Evolutionary conservation across 2,888 invertebrate species (phyloP).

Genomic region (Fissipunctia ypsillon): DNA sequence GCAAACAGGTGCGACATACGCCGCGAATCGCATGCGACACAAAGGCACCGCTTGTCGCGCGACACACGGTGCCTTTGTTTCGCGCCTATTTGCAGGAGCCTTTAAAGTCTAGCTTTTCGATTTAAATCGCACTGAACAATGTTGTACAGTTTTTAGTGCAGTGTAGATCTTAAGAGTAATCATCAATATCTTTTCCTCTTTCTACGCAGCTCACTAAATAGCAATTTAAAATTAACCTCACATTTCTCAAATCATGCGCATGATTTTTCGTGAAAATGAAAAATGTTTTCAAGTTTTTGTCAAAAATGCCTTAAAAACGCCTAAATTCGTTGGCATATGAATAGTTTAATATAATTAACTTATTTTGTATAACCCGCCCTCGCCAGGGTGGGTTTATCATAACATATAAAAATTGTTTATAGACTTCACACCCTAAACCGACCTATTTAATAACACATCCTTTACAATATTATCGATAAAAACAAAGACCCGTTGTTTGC

Average conservation of each 20-base stretch:
- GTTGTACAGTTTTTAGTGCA: neutral
- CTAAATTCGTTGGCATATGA: too few relatives aligned
- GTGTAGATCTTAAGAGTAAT: neutral
- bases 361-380: neutral
- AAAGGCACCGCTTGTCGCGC: too few relatives aligned
- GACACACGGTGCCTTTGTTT: too few relatives aligned
- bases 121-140: neutral
- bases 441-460: constrained; percentile 61
- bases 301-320: neutral
- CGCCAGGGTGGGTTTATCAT: neutral
- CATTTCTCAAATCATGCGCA: neutral
- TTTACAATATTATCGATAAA: constrained; percentile 51
- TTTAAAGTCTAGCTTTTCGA: neutral
- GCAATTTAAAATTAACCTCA: neutral
- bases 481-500: constrained; percentile 63
- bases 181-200: neutral
- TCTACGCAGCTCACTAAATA: neutral
- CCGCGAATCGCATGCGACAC: too few relatives aligned
- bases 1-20: too few relatives aligned
- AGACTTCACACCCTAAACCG: constrained; percentile 58
- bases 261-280: neutral
- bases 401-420: constrained; percentile 41
- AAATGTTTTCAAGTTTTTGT: neutral
- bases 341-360: neutral
- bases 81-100: too few relatives aligned